These are phyloP conservation scores for Orchesella flavescens DNA, from an alignment of 2,888 invertebrate genomes.

Conservation along the genomic window DNA sequence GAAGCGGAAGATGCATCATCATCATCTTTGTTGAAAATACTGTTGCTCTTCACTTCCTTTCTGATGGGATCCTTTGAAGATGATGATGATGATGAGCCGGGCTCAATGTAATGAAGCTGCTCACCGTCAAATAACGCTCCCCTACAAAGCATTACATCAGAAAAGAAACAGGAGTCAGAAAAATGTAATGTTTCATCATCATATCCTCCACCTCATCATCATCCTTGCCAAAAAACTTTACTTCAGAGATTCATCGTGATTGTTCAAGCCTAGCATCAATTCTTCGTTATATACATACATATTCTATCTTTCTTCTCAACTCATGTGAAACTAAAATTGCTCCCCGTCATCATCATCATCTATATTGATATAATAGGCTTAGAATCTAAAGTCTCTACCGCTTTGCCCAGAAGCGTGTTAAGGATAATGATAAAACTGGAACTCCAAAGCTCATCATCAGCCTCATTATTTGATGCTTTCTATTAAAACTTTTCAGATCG, in stretches of 20 bases:
- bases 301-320: not conserved
- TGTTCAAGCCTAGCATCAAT: not conserved
- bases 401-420: too few relatives aligned
- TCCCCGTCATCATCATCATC: not conserved
- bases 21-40: not conserved
- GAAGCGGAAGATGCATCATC: slow-evolving; percentile 55
- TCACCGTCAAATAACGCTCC: slow-evolving; percentile 87
- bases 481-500: not conserved
- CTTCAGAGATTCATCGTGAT: not conserved
- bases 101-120: slow-evolving; percentile 83
- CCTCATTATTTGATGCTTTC: not conserved
- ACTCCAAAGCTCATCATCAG: too few relatives aligned
- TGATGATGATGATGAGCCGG: slow-evolving; percentile 69
- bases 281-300: not conserved
- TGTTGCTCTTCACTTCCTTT: slow-evolving; percentile 7
- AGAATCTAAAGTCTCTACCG: too few relatives aligned
- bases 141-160: slow-evolving; percentile 74
- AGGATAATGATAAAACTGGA: too few relatives aligned
- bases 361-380: not conserved
- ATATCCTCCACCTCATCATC: not conserved
- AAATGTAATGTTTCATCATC: slow-evolving; percentile 7
- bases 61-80: not conserved
- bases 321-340: not conserved
- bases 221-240: not conserved
- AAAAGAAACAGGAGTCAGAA: slow-evolving; percentile 18